Evolutionary conservation across 2,797 vertebrate genomes (phyloP).

Genomic region (Bradypodion ventrale): DNA sequence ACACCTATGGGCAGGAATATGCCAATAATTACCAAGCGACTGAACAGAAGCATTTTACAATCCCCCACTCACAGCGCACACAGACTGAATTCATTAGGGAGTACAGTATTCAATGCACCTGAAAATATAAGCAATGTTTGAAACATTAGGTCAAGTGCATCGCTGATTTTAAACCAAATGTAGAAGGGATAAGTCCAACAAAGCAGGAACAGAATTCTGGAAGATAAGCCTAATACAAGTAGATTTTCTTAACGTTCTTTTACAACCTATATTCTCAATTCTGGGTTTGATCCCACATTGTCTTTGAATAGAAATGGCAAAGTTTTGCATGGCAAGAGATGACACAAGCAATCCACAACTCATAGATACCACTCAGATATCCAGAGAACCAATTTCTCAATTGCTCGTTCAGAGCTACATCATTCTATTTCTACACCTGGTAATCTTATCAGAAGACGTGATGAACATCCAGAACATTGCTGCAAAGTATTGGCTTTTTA

Average conservation of each 20-base stretch:
- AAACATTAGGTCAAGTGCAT: too few relatives aligned
- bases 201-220: not conserved
- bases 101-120: not conserved
- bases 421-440: not conserved
- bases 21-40: not conserved
- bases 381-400: not conserved
- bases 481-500: not conserved
- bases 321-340: not conserved
- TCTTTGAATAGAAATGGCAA: not conserved
- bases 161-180: not conserved
- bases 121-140: not conserved
- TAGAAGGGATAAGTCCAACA: not conserved
- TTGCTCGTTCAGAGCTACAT: not conserved
- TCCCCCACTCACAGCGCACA: not conserved
- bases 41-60: not conserved
- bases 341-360: not conserved
- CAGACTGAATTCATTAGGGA: not conserved
- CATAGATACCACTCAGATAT: not conserved
- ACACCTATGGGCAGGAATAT: not conserved
- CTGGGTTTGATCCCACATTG: not conserved
- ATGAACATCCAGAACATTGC: not conserved
- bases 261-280: not conserved
- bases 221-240: not conserved
- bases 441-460: too few relatives aligned
- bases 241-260: not conserved